Percentiles rank a stretch among this genome's conserved stretches.
These are phyloP conservation scores for Falco berigora DNA, from an alignment of 2,797 vertebrate species.

Conservation along the genomic window DNA sequence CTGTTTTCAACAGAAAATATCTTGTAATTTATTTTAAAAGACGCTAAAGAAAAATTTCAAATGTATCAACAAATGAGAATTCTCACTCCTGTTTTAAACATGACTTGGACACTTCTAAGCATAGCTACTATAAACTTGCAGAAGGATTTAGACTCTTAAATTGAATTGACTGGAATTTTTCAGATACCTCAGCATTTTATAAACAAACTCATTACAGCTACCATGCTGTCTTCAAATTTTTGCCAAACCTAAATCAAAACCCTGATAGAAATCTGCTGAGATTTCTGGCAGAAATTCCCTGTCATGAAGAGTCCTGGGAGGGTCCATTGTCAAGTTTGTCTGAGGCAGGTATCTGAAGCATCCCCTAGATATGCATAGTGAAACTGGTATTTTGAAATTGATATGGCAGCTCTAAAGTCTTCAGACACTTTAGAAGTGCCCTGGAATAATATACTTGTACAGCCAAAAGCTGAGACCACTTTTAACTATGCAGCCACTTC, in stretches of 20 bases:
- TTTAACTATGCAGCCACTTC: conserved; percentile 18
- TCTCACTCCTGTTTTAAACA: background rate
- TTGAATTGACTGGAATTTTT: background rate
- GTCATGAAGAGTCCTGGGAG: background rate
- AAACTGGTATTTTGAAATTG: conserved; percentile 23
- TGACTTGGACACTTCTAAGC: background rate
- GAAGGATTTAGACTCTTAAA: background rate
- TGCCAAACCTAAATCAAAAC: background rate
- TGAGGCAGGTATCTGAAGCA: conserved; percentile 13
- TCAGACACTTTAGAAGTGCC: background rate
- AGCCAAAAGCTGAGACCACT: background rate
- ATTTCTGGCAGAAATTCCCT: background rate
- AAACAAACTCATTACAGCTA: background rate
- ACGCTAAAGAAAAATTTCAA: background rate
- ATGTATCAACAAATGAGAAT: background rate
- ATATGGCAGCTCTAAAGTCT: background rate
- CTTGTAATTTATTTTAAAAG: background rate
- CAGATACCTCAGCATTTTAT: background rate
- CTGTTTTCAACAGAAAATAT: background rate
- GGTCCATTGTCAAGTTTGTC: background rate
- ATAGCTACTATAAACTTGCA: background rate
- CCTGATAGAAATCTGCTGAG: background rate
- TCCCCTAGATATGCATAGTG: background rate
- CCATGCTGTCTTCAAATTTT: background rate
- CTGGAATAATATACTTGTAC: background rate